phyloP scores from a whole-genome alignment of 1,140 invertebrate species.

The Leucophenga varia region DNA sequence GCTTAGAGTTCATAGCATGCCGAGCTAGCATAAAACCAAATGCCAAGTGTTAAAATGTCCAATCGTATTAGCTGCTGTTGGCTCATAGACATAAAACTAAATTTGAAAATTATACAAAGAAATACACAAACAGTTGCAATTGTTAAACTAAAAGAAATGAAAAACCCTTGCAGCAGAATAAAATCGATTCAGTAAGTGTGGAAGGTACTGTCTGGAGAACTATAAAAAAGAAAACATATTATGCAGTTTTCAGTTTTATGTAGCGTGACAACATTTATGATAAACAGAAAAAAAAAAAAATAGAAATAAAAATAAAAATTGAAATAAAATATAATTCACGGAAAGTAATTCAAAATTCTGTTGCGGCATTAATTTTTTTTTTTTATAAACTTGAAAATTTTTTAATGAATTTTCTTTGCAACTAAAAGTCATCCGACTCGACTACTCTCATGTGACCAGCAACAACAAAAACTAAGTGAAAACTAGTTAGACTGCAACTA shows the following conservation, averaged over 20 bases:
- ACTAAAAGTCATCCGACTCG: no score
- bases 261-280: constrained; percentile 6
- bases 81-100: constrained; percentile 34
- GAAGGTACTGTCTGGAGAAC: no score
- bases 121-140: constrained; percentile 31
- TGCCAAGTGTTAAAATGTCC: constrained; percentile 25
- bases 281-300: constrained; percentile 7
- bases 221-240: no score
- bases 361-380: constrained; percentile 40
- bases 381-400: constrained; percentile 30
- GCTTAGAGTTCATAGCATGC: constrained; percentile 4
- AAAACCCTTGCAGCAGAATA: no score
- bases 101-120: constrained; percentile 48
- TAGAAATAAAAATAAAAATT: no score
- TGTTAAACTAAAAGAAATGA: neutral
- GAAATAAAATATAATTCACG: no score
- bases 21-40: constrained; percentile 21
- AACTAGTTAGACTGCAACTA: no score
- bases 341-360: constrained; percentile 14
- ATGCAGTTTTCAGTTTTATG: no score
- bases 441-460: no score
- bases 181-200: constrained; percentile 6
- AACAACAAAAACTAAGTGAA: no score
- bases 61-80: constrained; percentile 9
- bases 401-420: constrained; percentile 29